Conservation (phyloP, 2,113 vertebrate species). For the Hirundichthys speculiger region DNA sequence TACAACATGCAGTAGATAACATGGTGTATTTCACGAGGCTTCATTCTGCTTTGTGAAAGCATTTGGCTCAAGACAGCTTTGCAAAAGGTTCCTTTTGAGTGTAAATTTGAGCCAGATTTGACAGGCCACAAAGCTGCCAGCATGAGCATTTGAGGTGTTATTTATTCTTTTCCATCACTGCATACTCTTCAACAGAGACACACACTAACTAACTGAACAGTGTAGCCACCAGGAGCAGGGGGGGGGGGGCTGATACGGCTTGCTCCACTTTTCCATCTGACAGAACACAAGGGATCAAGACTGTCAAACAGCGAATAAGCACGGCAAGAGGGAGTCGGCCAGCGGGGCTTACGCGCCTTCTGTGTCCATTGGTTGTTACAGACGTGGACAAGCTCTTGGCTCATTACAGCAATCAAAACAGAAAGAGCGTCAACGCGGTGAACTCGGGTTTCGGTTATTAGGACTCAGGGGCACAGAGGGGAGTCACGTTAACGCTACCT, state of each 20-base stretch:
- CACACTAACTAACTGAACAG: slow-evolving; percentile 31
- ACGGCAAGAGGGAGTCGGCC: slow-evolving; percentile 61
- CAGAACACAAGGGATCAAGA: slow-evolving; percentile 77
- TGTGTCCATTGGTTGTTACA: slow-evolving; percentile 44
- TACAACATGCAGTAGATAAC: too few species aligned
- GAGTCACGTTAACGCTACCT: slow-evolving; percentile 18
- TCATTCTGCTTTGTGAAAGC: background rate
- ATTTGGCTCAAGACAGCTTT: slow-evolving; percentile 1
- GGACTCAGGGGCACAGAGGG: background rate
- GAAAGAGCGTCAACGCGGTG: slow-evolving; percentile 16
- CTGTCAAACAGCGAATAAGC: slow-evolving; percentile 64
- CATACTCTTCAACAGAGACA: background rate
- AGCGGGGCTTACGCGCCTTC: slow-evolving; percentile 64
- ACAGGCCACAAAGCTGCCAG: background rate
- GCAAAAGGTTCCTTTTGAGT: background rate
- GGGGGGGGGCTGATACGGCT: slow-evolving; percentile 49
- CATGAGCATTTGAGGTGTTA: background rate
- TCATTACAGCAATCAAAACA: slow-evolving; percentile 44
- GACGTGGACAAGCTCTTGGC: slow-evolving; percentile 42
- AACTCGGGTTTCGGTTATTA: slow-evolving; percentile 1
- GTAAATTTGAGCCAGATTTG: background rate
- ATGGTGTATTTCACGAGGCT: background rate
- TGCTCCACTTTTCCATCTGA: slow-evolving; percentile 81
- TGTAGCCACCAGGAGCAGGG: slow-evolving; percentile 42
- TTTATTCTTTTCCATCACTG: background rate